A percentile compares a stretch with the other conserved stretches of the same genome.
Conservation (phyloP, 1,140 invertebrate genomes). For the Drosophila truncata region DNA sequence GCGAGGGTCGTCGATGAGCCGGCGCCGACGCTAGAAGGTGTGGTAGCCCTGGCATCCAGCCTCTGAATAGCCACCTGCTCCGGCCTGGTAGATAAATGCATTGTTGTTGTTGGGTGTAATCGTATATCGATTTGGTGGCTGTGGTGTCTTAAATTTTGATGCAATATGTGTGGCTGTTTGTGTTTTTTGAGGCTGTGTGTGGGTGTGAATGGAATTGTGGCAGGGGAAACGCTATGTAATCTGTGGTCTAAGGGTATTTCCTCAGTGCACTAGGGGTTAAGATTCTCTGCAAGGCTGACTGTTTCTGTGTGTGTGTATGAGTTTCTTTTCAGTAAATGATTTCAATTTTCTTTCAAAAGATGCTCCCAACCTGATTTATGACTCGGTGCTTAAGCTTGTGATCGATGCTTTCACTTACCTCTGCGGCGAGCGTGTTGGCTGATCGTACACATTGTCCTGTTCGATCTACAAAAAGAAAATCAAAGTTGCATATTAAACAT, state of each 20-base stretch:
- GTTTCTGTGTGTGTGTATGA: slow-evolving; percentile 22
- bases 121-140: slow-evolving; percentile 28
- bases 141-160: slow-evolving; percentile 65
- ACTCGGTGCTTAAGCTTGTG: neutral
- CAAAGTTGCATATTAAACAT: neutral
- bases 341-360: slow-evolving; percentile 9
- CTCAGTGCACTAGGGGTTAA: slow-evolving; percentile 18
- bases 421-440: slow-evolving; percentile 80
- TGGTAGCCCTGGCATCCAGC: slow-evolving; percentile 38
- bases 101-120: slow-evolving; percentile 50
- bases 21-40: slow-evolving; percentile 9
- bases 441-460: slow-evolving; percentile 79
- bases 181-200: slow-evolving; percentile 14
- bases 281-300: slow-evolving; percentile 32
- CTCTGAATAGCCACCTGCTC: slow-evolving; percentile 66
- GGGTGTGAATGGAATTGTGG: slow-evolving; percentile 9
- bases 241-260: slow-evolving; percentile 7
- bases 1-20: slow-evolving; percentile 34
- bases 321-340: slow-evolving; percentile 6
- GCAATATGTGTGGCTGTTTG: slow-evolving; percentile 28
- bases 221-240: slow-evolving; percentile 7
- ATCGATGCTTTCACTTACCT: slow-evolving; percentile 82
- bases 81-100: slow-evolving; percentile 62
- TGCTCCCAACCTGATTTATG: slow-evolving; percentile 8
- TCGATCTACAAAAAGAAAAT: slow-evolving; percentile 63